Evolutionary conservation across 2,113 vertebrate species (phyloP), one percentile per base, ranked within the genome.

Genomic region (Arothron firmamentum): DNA sequence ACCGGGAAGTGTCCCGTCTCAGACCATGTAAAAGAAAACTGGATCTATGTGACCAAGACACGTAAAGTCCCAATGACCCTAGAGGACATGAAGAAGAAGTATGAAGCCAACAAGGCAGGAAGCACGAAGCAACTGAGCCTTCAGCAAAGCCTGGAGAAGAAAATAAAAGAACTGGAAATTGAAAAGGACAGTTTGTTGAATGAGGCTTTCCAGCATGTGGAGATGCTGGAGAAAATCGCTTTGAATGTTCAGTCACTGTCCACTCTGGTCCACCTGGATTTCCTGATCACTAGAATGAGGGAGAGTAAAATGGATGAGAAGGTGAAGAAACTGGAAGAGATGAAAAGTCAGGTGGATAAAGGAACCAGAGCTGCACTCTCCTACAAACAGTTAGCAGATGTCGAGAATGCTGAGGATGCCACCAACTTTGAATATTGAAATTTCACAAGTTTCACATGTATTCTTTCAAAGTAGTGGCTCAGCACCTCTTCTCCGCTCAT

Each of bases 11-110:
- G 65, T 42, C 57, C 11, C 17, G 17, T 2, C 2, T 56, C 46
- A 3, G 14, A 0, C 34, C 76, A 78, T 8, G 66, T 67, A 45
- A 78, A 74, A 59, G 62, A 74, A 11, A 12, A 52, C 0, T 45
- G 41, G 66, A 74, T 1, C 1, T 78, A 59, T 43, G 70, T 63
- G 18, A 45, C 5, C 21, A 66, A 66, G 50, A 64, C 46, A 10
- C 59, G 9, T 4, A 58, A 18, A 23, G 45, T 70, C 14, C 0
- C 41, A 7, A 57, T 9, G 10, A 70, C 31, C 8, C 0, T 3
- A 0, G 0, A n/a, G 1, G n/a, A 70, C 0, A 3, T 70, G 20
- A 65, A 58, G 8, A 1, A 12, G 2, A 58, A 62, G 18, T 55
- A 43, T 58, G 19, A 58, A 46, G 2, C 4, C 17, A 10, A 3